Base-by-base conservation (phyloP, 30 jellyfish, hydroid and myxozoan species). In the Pelagia noctiluca region DNA sequence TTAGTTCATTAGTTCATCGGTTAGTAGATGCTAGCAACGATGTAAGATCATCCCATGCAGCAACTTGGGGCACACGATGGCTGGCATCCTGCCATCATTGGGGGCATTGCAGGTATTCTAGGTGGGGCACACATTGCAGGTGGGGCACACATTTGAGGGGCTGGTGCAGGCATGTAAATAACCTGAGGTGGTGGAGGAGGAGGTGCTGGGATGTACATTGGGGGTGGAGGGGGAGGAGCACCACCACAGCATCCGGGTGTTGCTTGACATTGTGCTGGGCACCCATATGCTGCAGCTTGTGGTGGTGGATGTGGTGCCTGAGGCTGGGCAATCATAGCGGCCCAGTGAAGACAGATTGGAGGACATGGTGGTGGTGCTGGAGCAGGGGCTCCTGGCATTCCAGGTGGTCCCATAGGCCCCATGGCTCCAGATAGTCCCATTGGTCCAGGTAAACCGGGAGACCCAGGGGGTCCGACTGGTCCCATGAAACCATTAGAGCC, bases 281-380 rank as follows among this genome's bases (percentile, higher is more conserved):
- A 86, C 25, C 84, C 90, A 38, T 80, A 80, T 4, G 86, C 86
- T 53, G 86, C 75, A 26, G 92, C 84, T 2, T 86, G 90, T 30
- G 73, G 80, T 52, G 92, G 97, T 16, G 96, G 76, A 16, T 83
- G 89, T 65, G 97, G 93, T 35, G 87, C 84, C 1, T 84, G 96
- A 49, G 62, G 61, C 50, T 86, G 88, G 16, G 60, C 53, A 25
- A 90, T 63, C 81, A 90, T 90, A 23, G 97, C 96, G 82, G 49
- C 49, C 95, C 95, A 90, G 63, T 90, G 97, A 61, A 90, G 50
- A 63, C 97, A 90, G 84, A 90, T 77, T 52, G 97, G 97, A n/a
- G 97, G 97, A 47, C 97, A 90, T 49, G 89, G 91, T 68, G 97
- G 96, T 26, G 96, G 96, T 62, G 98, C 90, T 47, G 98, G 98